Conservation (phyloP, 2,113 vertebrate genomes). For the Myrmecophaga tridactyla region DNA sequence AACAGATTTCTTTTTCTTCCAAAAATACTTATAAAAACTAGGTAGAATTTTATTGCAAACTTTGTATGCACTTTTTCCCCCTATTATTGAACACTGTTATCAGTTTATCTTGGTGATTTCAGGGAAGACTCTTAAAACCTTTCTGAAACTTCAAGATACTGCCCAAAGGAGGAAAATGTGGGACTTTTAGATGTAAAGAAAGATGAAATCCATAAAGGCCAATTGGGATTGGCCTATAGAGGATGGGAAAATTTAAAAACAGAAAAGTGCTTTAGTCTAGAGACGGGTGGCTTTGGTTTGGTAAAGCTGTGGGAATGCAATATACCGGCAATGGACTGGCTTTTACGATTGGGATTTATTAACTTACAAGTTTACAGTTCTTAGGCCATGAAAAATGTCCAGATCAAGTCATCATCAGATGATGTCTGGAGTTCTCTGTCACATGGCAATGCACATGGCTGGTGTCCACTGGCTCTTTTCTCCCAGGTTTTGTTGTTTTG, state of each 20-base stretch:
- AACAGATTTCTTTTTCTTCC: neutral
- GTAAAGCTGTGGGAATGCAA: no score
- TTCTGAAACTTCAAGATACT: neutral
- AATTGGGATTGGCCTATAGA: neutral
- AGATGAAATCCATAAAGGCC: neutral
- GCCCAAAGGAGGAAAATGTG: neutral
- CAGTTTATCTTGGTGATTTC: neutral
- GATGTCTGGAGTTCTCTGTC: no score
- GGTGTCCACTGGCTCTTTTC: no score
- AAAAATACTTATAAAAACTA: constrained; percentile 9
- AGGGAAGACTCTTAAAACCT: neutral
- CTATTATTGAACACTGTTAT: neutral
- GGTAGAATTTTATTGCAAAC: neutral
- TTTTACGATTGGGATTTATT: no score
- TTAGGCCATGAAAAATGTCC: no score
- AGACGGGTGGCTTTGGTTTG: no score
- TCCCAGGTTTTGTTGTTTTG: no score
- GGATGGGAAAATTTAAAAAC: neutral
- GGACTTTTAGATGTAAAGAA: neutral
- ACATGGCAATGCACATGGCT: no score
- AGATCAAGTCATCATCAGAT: no score
- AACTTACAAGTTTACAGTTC: no score
- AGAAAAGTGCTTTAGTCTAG: neutral
- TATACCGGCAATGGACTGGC: no score
- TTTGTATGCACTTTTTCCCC: neutral